Evolutionary conservation across 1,140 invertebrate genomes (phyloP).

Genomic region (Ganaspis sp.): DNA sequence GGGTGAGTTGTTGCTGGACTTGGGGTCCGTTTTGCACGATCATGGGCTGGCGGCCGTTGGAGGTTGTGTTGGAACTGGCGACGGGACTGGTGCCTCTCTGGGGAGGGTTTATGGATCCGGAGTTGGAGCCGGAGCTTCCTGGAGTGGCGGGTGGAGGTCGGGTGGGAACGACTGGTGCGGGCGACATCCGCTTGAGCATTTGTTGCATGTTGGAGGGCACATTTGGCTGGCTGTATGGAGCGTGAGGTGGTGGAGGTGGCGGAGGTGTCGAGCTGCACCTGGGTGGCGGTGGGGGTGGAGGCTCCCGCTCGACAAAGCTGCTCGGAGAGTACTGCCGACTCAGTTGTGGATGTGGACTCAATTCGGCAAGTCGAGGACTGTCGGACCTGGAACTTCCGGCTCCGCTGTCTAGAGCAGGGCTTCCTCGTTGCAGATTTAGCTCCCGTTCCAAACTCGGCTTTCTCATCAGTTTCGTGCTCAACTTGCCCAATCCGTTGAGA

Average conservation of each 20-base stretch:
- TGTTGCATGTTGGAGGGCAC: conserved; percentile 86
- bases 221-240: conserved; percentile 71
- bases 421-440: conserved; percentile 84
- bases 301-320: conserved; percentile 78
- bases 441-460: conserved; percentile 92
- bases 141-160: conserved; percentile 78
- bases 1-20: conserved; percentile 88
- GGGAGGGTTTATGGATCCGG: conserved; percentile 72
- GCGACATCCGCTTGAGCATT: conserved; percentile 90
- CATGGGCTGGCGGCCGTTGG: conserved; percentile 82
- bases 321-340: conserved; percentile 76
- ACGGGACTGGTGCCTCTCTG: conserved; percentile 88
- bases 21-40: conserved; percentile 89
- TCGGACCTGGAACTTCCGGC: conserved; percentile 92
- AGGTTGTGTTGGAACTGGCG: conserved; percentile 73
- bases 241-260: conserved; percentile 84
- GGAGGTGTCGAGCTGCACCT: conserved; percentile 81
- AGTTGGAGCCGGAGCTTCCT: conserved; percentile 64
- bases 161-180: conserved; percentile 81
- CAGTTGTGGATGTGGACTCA: conserved; percentile 77
- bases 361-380: conserved; percentile 81
- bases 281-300: conserved; percentile 85
- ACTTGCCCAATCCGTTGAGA: conserved; percentile 78
- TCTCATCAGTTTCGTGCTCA: conserved; percentile 86
- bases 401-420: conserved; percentile 90